Percentiles rank a stretch among this genome's conserved stretches.
Conservation (phyloP, 2,113 vertebrate species). For the Syngnathus scovelli region DNA sequence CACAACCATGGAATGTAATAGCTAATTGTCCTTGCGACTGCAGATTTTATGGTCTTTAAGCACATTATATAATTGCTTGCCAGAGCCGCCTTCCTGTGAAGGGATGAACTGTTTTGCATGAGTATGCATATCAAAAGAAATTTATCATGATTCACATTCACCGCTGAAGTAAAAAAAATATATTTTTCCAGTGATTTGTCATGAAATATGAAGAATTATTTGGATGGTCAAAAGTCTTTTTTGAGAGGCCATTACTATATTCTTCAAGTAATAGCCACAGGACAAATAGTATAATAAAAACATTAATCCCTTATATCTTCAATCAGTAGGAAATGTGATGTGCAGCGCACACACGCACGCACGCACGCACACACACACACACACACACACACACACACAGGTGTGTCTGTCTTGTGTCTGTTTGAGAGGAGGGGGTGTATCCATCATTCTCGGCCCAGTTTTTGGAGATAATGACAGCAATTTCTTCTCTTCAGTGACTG, state of each 20-base stretch:
- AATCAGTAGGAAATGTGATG: slow-evolving; percentile 5
- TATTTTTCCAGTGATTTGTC: slow-evolving; percentile 54
- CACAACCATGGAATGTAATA: slow-evolving; percentile 57
- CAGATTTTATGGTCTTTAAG: slow-evolving; percentile 88
- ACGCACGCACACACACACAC: slow-evolving; percentile 16
- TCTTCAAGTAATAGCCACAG: slow-evolving; percentile 61
- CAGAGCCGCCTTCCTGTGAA: slow-evolving; percentile 71
- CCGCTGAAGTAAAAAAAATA: slow-evolving; percentile 48
- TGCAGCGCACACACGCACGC: slow-evolving; percentile 3
- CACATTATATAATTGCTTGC: slow-evolving; percentile 90
- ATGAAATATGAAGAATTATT: slow-evolving; percentile 86
- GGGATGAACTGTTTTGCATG: slow-evolving; percentile 64
- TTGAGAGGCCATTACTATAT: slow-evolving; percentile 79
- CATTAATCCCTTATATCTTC: not conserved
- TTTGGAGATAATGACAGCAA: slow-evolving; percentile 89
- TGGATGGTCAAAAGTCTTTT: slow-evolving; percentile 77
- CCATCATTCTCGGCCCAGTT: slow-evolving; percentile 62
- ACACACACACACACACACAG: slow-evolving; percentile 16
- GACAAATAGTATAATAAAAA: slow-evolving; percentile 36
- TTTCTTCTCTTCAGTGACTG: slow-evolving; percentile 82
- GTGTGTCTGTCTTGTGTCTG: slow-evolving; percentile 38
- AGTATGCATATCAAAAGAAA: slow-evolving; percentile 56
- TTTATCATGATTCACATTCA: slow-evolving; percentile 33
- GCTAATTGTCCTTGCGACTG: slow-evolving; percentile 68
- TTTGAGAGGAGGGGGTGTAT: slow-evolving; percentile 65